Evolutionary conservation across 2,113 vertebrate species (phyloP).

Genomic region (Albula glossodonta): DNA sequence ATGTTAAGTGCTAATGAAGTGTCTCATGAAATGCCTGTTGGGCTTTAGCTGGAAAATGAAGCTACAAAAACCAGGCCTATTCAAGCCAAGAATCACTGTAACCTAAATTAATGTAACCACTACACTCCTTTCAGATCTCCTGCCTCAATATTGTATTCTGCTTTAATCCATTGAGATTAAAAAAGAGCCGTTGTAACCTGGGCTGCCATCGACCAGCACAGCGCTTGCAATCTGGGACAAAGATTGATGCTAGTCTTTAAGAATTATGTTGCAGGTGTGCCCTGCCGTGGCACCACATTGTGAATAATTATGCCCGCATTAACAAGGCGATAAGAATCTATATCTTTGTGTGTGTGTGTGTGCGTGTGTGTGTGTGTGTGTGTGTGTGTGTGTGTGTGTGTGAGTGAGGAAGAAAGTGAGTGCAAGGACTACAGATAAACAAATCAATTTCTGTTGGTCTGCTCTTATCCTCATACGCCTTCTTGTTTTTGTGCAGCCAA

Average conservation of each 20-base stretch:
- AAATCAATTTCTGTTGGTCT: slow-evolving; percentile 26
- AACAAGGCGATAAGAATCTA: not conserved
- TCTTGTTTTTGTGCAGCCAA: not conserved
- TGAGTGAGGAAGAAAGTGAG: too few species aligned
- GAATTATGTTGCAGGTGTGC: too few species aligned
- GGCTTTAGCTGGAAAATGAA: not conserved
- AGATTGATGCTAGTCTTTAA: too few species aligned
- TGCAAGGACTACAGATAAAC: not conserved
- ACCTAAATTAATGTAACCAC: not conserved
- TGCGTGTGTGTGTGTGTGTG: not conserved
- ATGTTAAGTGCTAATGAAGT: too few species aligned
- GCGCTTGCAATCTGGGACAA: not conserved
- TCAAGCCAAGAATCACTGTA: not conserved
- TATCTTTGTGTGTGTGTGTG: not conserved
- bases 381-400: too few species aligned
- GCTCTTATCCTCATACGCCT: slow-evolving; percentile 12
- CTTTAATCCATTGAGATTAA: not conserved
- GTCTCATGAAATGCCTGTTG: too few species aligned
- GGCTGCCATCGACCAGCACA: not conserved
- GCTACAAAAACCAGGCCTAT: not conserved
- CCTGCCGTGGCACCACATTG: too few species aligned
- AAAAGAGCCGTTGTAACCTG: not conserved
- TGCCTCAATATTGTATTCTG: not conserved
- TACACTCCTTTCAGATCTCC: not conserved
- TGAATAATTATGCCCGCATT: too few species aligned